Conservation (phyloP, 1,140 invertebrate genomes). For the Lanistes nyassanus region DNA sequence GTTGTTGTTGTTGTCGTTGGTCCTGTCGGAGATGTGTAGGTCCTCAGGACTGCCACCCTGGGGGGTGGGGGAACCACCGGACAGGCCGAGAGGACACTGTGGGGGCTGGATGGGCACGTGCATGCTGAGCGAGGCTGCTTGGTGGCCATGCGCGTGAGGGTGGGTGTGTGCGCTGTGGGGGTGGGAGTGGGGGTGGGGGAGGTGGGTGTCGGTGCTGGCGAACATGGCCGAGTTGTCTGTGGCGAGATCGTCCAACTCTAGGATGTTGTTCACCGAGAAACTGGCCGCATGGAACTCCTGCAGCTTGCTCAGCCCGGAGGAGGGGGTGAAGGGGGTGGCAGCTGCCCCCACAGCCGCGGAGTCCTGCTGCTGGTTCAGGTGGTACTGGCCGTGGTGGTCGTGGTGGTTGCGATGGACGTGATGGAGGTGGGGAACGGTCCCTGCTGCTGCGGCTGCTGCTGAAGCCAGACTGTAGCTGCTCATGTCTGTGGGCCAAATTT, state of each 20-base stretch:
- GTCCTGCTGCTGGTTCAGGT: background rate
- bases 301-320: conserved; percentile 44
- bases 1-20: background rate
- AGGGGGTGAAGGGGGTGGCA: background rate
- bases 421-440: background rate
- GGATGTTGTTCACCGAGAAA: conserved; percentile 53
- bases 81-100: conserved; percentile 10
- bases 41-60: conserved; percentile 24
- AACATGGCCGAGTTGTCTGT: conserved; percentile 54
- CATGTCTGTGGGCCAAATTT: conserved; percentile 9
- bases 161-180: conserved; percentile 38
- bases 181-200: conserved; percentile 35
- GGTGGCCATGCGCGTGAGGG: background rate
- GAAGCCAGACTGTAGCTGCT: conserved; percentile 20
- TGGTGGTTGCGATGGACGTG: conserved; percentile 17
- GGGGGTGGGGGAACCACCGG: conserved; percentile 16
- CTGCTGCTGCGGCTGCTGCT: background rate
- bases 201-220: conserved; percentile 45
- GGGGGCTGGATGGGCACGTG: conserved; percentile 8
- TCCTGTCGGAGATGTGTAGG: conserved; percentile 9
- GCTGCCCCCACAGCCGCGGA: background rate
- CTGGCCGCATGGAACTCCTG: conserved; percentile 51
- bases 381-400: conserved; percentile 14
- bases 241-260: conserved; percentile 53
- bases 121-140: conserved; percentile 7